Conservation (phyloP, 2,888 invertebrate species). For the Scotopteryx bipunctaria region DNA sequence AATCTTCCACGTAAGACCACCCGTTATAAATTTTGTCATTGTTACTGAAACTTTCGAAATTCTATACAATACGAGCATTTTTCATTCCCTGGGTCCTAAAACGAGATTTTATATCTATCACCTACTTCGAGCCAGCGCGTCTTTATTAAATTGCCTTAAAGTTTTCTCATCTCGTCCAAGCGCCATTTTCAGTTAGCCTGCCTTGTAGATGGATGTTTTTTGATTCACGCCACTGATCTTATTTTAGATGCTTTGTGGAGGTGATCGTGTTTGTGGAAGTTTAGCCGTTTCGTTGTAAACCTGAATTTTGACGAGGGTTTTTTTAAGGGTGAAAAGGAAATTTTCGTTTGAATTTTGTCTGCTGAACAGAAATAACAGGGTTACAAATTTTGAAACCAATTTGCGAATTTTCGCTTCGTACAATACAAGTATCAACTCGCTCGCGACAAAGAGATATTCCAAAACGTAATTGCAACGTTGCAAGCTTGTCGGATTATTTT, state of each 20-base stretch:
- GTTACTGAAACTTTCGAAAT: not conserved
- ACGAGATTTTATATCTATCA: slow-evolving; percentile 26
- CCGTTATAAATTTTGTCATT: too few species aligned
- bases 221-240: slow-evolving; percentile 31
- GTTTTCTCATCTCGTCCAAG: slow-evolving; percentile 34
- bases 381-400: slow-evolving; percentile 12
- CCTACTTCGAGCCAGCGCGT: slow-evolving; percentile 13
- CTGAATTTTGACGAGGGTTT: slow-evolving; percentile 3
- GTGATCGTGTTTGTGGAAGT: slow-evolving; percentile 25
- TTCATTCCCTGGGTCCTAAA: slow-evolving; percentile 16
- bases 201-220: slow-evolving; percentile 44
- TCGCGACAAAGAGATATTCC: not conserved
- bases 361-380: slow-evolving; percentile 3
- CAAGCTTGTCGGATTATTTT: not conserved
- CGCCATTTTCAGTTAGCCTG: slow-evolving; percentile 44
- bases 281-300: slow-evolving; percentile 16
- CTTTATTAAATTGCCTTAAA: slow-evolving; percentile 35
- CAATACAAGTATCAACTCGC: not conserved
- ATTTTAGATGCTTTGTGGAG: slow-evolving; percentile 20
- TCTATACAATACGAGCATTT: slow-evolving; percentile 11
- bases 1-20: too few species aligned
- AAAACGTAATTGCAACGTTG: not conserved
- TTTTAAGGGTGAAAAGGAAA: slow-evolving; percentile 6
- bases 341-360: too few species aligned
- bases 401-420: slow-evolving; percentile 3